These are phyloP conservation scores for Mechanitis mazaeus DNA, from an alignment of 2,888 invertebrate genomes.

Conservation along the genomic window DNA sequence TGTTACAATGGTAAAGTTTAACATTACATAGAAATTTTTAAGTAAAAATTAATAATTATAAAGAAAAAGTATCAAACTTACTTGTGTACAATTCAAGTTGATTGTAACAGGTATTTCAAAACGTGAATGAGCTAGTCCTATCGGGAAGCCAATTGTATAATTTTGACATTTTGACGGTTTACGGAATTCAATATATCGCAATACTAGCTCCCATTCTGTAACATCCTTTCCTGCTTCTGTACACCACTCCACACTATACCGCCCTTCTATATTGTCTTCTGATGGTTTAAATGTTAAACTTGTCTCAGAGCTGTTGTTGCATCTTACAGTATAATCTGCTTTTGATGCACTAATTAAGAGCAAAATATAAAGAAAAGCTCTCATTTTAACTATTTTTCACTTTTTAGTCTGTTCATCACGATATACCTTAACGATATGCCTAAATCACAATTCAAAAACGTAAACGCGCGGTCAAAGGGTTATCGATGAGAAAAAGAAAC, in stretches of 20 bases:
- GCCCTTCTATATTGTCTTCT: slow-evolving; percentile 38
- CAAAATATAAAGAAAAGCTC: slow-evolving; percentile 33
- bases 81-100: slow-evolving; percentile 42
- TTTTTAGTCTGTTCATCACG: slow-evolving; percentile 13
- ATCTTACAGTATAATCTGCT: slow-evolving; percentile 32
- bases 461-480: slow-evolving; percentile 9
- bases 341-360: slow-evolving; percentile 25
- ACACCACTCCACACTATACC: slow-evolving; percentile 49
- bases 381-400: slow-evolving; percentile 33
- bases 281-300: slow-evolving; percentile 36
- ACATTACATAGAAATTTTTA: no score
- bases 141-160: slow-evolving; percentile 8
- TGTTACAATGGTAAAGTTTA: no score
- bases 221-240: slow-evolving; percentile 29
- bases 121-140: slow-evolving; percentile 27
- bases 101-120: slow-evolving; percentile 18
- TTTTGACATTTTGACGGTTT: slow-evolving; percentile 20
- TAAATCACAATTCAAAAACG: not conserved
- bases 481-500: slow-evolving; percentile 18
- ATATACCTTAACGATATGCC: not conserved
- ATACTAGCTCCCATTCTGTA: slow-evolving; percentile 38
- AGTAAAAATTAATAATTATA: no score
- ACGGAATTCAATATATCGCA: slow-evolving; percentile 22
- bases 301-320: slow-evolving; percentile 32
- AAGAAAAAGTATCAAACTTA: slow-evolving; percentile 35